Base-by-base conservation (phyloP, 2,797 vertebrate genomes). In the Falco berigora region DNA sequence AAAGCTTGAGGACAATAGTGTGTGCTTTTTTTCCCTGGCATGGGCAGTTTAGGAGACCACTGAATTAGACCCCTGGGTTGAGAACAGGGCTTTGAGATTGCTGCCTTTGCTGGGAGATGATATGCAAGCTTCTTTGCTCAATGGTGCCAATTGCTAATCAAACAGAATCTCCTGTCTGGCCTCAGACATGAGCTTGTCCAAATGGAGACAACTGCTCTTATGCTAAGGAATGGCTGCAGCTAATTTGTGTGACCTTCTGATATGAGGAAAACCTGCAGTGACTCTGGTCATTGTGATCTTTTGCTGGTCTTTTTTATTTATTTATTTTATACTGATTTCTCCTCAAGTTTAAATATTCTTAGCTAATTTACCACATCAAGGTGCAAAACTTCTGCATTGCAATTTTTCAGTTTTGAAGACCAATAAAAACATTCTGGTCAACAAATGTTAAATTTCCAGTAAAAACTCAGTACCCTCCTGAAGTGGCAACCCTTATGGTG, bases 331-430 rank as follows among this genome's bases (percentile, higher is more conserved):
- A 24, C 46, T 96, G 47, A 91, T 97, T 97, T 92, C 64, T 69
- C 49, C 42, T 87, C 79, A 93, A 96, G 88, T 94, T 94, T 97
- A 47, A 89, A 95, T 97, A 97, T 96, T 97, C 95, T 94, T 97
- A 94, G 97, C 96, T 98, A 96, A 98, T 97, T 97, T 97, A 97
- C 97, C 97, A 98, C 97, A 97, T 96, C 73, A 96, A 96, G 96
- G 96, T 96, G 96, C 96, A 97, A 97, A 97, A 96, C 40, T 91
- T 98, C 96, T 97, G 97, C 96, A 91, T 96, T 97, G 91, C 93
- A 97, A 73, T 97, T 95, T 94, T 97, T 97, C 92, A 71, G 95
- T 96, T 97, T 94, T 92, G 89, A 97, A 97, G 96, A 95, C 95
- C 96, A 94, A 95, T 81, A 91, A 94, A 97, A 96, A 84, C 94